Evolutionary conservation across 2,113 vertebrate species (phyloP).

Genomic region (Anas platyrhynchos): DNA sequence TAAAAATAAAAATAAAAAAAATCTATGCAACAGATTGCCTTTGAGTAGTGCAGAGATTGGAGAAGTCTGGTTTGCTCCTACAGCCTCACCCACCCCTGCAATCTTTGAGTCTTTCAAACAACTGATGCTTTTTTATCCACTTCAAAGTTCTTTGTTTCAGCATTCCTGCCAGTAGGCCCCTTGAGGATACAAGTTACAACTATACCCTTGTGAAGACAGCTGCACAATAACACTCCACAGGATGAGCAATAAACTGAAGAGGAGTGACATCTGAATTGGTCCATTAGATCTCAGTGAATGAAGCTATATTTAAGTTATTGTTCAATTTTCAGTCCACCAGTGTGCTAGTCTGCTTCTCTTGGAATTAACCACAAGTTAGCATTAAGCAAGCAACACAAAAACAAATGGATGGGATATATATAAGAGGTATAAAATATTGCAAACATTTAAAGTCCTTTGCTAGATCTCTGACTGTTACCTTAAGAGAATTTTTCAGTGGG

Average conservation of each 20-base stretch:
- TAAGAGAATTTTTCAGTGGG: background rate
- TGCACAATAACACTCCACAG: background rate
- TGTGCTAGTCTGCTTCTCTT: background rate
- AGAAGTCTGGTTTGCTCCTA: background rate
- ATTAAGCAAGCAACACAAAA: background rate
- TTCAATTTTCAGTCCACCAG: background rate
- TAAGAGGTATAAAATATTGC: background rate
- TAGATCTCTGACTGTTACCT: background rate
- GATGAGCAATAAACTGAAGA: background rate
- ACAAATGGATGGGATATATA: background rate
- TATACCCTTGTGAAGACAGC: background rate
- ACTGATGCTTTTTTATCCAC: background rate
- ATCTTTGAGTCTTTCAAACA: background rate
- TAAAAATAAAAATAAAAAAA: too few species aligned
- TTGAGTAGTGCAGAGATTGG: background rate
- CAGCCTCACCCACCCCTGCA: background rate
- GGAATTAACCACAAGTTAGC: background rate
- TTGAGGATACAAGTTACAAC: background rate
- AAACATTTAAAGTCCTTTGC: background rate
- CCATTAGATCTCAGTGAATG: background rate
- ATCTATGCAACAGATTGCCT: fast-evolving
- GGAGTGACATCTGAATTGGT: background rate
- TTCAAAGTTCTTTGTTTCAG: background rate
- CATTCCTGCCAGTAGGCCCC: background rate
- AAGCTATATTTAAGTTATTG: background rate